These are phyloP conservation scores for Scleropages formosus DNA, from an alignment of 2,797 vertebrate species.

Conservation along the genomic window DNA sequence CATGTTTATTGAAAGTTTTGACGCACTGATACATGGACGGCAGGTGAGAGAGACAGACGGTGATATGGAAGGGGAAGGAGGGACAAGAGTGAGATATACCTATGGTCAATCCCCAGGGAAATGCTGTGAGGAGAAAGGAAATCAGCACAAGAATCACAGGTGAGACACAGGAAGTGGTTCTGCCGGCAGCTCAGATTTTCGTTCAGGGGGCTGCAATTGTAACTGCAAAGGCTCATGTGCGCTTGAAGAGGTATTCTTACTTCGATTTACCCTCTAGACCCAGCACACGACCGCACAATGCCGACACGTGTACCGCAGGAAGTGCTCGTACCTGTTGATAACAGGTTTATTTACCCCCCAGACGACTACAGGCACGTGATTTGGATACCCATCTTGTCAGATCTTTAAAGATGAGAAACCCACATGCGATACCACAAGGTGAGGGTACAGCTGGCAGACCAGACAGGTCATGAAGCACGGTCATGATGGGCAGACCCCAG, in stretches of 20 bases:
- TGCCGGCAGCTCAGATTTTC: conserved; percentile 41
- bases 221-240: background rate
- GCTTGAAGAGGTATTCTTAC: too few species aligned
- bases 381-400: too few species aligned
- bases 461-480: too few species aligned
- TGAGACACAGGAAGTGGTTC: conserved; percentile 67
- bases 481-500: background rate
- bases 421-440: too few species aligned
- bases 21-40: conserved; percentile 15
- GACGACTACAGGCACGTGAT: too few species aligned
- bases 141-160: conserved; percentile 71
- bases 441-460: too few species aligned
- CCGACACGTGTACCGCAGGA: background rate
- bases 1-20: conserved; percentile 17
- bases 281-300: background rate
- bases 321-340: too few species aligned
- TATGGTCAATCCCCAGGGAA: conserved; percentile 85
- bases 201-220: background rate
- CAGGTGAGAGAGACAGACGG: conserved; percentile 27
- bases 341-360: too few species aligned
- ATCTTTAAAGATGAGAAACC: too few species aligned
- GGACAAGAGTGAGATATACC: conserved; percentile 74
- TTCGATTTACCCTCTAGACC: background rate
- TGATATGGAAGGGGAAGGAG: conserved; percentile 42
- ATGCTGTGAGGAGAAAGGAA: conserved; percentile 75